These are phyloP conservation scores for Pseudomugil tenellus DNA, from an alignment of 2,797 vertebrate genomes.

Conservation along the genomic window DNA sequence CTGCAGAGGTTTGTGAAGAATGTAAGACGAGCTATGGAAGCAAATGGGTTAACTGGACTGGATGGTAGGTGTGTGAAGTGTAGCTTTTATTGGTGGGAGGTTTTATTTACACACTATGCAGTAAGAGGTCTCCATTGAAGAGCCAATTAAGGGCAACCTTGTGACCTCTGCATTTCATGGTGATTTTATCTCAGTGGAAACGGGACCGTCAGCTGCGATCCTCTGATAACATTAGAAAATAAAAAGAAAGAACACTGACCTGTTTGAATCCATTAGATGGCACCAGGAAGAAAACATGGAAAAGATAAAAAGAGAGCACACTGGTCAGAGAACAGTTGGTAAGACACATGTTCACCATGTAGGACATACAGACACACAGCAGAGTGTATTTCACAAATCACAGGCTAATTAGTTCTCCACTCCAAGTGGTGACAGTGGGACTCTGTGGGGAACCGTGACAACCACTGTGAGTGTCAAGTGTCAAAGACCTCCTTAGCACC, in stretches of 20 bases:
- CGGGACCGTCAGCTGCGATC: not conserved
- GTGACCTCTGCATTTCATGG: conserved; percentile 1
- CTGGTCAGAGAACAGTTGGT: conserved; percentile 23
- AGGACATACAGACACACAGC: conserved; percentile 18
- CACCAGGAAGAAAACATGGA: conserved; percentile 42
- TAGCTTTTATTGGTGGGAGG: conserved; percentile 19
- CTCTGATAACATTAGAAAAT: conserved; percentile 1
- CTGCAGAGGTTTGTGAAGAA: too few relatives aligned
- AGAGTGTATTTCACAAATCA: conserved; percentile 73
- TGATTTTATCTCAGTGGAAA: conserved; percentile 6
- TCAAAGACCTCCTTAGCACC: conserved; percentile 77
- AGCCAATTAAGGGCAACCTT: conserved; percentile 13
- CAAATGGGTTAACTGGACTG: not conserved
- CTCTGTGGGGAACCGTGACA: conserved; percentile 57
- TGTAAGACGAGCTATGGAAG: not conserved
- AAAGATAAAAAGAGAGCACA: conserved; percentile 37
- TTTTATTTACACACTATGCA: conserved; percentile 9
- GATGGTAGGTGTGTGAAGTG: not conserved
- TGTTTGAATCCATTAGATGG: conserved; percentile 31
- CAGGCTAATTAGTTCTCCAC: conserved; percentile 70
- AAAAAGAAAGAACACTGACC: conserved; percentile 49
- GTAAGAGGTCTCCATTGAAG: conserved; percentile 21
- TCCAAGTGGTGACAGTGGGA: conserved; percentile 78
- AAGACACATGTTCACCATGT: conserved; percentile 6
- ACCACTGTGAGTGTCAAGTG: conserved; percentile 66